Base-by-base conservation (phyloP, 2,113 vertebrate species). In the Butorides virescens region DNA sequence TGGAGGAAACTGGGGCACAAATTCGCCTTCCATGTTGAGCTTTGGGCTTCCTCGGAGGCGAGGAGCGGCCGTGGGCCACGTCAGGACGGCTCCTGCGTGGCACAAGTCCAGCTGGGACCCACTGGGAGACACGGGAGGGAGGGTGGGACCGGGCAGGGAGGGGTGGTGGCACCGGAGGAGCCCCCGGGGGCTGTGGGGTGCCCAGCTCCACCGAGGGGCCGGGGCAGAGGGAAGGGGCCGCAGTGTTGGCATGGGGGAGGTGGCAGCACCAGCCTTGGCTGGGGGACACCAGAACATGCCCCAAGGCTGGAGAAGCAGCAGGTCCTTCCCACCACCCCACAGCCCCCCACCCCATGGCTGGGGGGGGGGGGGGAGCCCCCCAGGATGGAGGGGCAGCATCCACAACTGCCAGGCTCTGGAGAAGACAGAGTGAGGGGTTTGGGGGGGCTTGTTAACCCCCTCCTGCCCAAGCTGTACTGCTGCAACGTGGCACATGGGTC, bases 401-500 rank as follows among this genome's bases (percentile, higher is more conserved):
- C 20, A 6, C 19, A 5, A 11, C 1, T 2, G 4, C 1, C 19
- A 22, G 44, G 37, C 19, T 47, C 62, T 50, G 55, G 73, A 65
- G 27, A 21, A n/a, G 36, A n/a, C 32, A 29, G 25, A 21, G 65
- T 42, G 21, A 15, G 32, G 32, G 20, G 9, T 16, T 13, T 7
- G 32, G 67, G 70, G 42, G 14, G 62, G n/a, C 26, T 42, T 18
- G 32, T 39, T 29, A 59, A 55, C 42, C 76, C 30, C 61, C 42
- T 79, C 39, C 39, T 49, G 23, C n/a, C 47, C 82, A 32, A 46
- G 26, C 13, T 13, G 12, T 11, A 29, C 52, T 7, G 1, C 25
- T 6, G 22, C 12, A 10, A 18, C 1, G 11, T 2, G 32, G 13
- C 1, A 2, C 6, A 18, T 34, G 63, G 1, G 9, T 13, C 47